phyloP scores from a whole-genome alignment of 2,113 vertebrate genomes.

The Psephotus haematonotus region DNA sequence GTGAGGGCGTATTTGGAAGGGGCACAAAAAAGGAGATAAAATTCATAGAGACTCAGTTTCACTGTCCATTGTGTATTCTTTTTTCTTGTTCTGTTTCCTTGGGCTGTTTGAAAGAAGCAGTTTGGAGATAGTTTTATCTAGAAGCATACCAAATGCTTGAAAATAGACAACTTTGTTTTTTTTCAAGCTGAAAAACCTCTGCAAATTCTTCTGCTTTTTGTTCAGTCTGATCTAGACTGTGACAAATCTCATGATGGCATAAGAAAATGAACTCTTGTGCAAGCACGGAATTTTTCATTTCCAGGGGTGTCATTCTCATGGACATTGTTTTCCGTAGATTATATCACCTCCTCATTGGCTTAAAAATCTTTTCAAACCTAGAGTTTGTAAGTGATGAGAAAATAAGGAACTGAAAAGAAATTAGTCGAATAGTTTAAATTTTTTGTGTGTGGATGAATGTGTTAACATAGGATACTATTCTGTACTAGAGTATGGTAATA shows the following conservation, averaged over 20 bases:
- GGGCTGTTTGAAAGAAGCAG: background rate
- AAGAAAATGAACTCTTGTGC: background rate
- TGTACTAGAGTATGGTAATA: background rate
- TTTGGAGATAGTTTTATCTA: background rate
- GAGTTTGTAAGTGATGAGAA: background rate
- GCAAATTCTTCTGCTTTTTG: background rate
- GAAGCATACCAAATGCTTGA: background rate
- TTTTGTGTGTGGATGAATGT: background rate
- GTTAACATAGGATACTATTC: background rate
- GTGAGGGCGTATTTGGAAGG: background rate
- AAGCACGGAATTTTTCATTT: background rate
- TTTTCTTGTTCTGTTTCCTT: background rate
- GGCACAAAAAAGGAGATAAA: background rate
- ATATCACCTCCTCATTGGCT: background rate
- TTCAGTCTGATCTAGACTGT: background rate
- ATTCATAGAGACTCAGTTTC: background rate
- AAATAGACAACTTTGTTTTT: background rate
- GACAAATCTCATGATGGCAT: background rate
- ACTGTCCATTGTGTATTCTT: background rate
- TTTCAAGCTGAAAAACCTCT: background rate
- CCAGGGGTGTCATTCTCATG: background rate
- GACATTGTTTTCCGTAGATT: background rate
- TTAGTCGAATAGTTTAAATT: accelerated
- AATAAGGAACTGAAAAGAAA: background rate
- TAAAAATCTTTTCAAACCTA: background rate